A percentile compares a stretch with the other conserved stretches of the same genome.
Conservation (phyloP, 1,140 invertebrate species). For the Bombus fervidus region DNA sequence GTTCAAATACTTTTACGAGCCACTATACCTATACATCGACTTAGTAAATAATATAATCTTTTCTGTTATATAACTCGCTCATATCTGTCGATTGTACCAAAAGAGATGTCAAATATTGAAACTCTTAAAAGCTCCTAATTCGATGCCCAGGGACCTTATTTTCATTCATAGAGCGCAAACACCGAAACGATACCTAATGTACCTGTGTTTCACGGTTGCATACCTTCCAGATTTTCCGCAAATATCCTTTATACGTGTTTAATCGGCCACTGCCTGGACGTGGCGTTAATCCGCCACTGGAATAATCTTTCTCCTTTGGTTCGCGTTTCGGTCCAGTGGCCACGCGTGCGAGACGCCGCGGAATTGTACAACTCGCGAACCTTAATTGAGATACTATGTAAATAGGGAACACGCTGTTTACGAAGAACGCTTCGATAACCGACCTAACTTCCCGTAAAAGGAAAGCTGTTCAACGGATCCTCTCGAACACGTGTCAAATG, state of each 20-base stretch:
- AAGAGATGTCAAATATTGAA: neutral
- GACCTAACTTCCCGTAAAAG: neutral
- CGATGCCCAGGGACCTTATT: neutral
- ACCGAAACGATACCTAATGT: neutral
- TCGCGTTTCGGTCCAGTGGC: neutral
- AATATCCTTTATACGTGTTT: neutral
- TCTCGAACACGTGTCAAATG: neutral
- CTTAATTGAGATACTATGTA: neutral
- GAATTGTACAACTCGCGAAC: neutral
- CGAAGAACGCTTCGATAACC: neutral
- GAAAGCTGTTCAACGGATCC: neutral
- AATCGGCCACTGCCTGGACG: neutral
- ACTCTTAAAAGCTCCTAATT: neutral
- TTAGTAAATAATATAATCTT: no score
- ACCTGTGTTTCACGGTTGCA: neutral
- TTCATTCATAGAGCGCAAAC: neutral
- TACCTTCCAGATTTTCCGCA: neutral
- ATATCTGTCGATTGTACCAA: neutral
- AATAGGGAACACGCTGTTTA: conserved; percentile 10
- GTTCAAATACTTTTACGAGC: neutral
- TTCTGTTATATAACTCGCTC: neutral
- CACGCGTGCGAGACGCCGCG: neutral
- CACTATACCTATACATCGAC: no score
- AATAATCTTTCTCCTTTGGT: neutral
- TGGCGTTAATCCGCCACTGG: neutral